phyloP scores from a whole-genome alignment of 2,797 vertebrate species.

The Notamacropus eugenii region DNA sequence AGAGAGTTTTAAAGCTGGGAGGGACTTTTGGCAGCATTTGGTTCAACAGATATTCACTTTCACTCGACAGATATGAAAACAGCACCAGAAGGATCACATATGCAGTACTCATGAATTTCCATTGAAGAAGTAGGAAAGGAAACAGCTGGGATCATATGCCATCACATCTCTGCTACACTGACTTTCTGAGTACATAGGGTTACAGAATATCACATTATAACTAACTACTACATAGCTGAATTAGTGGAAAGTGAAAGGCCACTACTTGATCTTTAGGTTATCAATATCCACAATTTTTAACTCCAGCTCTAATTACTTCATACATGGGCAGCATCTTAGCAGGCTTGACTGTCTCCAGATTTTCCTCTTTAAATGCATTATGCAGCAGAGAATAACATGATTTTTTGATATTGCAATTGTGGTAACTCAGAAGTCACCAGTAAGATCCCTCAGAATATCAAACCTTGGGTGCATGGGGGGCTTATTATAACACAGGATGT shows the following conservation, averaged over 20 bases:
- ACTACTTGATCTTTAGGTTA: slow-evolving; percentile 4
- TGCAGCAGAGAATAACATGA: background rate
- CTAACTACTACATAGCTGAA: slow-evolving; percentile 43
- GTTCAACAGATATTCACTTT: background rate
- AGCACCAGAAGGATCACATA: background rate
- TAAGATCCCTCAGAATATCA: slow-evolving; percentile 31
- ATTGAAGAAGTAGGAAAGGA: background rate
- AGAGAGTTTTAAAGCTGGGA: background rate
- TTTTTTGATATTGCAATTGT: slow-evolving; percentile 49
- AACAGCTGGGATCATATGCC: background rate
- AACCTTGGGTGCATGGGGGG: slow-evolving; percentile 16
- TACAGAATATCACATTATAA: slow-evolving; percentile 36
- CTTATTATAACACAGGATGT: slow-evolving; percentile 44
- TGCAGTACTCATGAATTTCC: background rate
- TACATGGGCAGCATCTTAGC: slow-evolving; percentile 10
- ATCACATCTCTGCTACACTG: background rate
- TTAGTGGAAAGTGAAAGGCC: slow-evolving; percentile 26
- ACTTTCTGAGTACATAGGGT: slow-evolving; percentile 12
- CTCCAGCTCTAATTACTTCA: slow-evolving; percentile 4
- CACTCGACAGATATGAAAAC: slow-evolving; percentile 15
- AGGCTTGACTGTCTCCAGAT: background rate
- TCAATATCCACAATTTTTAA: slow-evolving; percentile 8
- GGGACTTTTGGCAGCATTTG: background rate
- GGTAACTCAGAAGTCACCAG: background rate
- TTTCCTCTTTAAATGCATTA: slow-evolving; percentile 4